These are phyloP conservation scores for Pandion haliaetus DNA, from an alignment of 2,113 vertebrate genomes.

Conservation along the genomic window DNA sequence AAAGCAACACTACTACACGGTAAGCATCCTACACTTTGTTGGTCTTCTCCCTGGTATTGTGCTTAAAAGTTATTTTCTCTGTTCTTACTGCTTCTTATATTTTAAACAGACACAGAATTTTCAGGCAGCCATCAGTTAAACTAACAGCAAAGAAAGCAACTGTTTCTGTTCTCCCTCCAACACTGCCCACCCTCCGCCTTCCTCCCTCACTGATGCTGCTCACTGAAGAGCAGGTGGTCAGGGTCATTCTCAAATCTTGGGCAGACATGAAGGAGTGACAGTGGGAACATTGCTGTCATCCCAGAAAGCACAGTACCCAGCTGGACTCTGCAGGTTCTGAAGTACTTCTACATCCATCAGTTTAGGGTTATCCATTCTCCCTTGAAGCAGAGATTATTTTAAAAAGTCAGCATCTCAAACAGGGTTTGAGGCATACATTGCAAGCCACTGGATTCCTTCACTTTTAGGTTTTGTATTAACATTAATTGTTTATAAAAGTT, in stretches of 20 bases:
- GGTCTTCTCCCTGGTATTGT: background rate
- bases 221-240: background rate
- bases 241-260: background rate
- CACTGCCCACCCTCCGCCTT: accelerated
- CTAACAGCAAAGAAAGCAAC: background rate
- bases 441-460: background rate
- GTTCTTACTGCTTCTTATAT: background rate
- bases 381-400: background rate
- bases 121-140: background rate
- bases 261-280: background rate
- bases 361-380: background rate
- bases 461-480: background rate
- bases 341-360: background rate
- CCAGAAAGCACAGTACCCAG: background rate
- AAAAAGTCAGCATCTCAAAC: background rate
- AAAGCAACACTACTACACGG: background rate
- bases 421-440: background rate
- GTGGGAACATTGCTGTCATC: background rate
- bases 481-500: background rate
- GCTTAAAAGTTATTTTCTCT: background rate
- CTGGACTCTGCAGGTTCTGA: background rate
- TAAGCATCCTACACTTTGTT: background rate
- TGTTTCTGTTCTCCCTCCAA: background rate
- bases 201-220: background rate
- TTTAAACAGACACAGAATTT: background rate